Evolutionary conservation across 92 coral and sea anemone genomes (phyloP), one percentile per base, ranked within the genome.

Genomic region (Pocillopora meandrina): DNA sequence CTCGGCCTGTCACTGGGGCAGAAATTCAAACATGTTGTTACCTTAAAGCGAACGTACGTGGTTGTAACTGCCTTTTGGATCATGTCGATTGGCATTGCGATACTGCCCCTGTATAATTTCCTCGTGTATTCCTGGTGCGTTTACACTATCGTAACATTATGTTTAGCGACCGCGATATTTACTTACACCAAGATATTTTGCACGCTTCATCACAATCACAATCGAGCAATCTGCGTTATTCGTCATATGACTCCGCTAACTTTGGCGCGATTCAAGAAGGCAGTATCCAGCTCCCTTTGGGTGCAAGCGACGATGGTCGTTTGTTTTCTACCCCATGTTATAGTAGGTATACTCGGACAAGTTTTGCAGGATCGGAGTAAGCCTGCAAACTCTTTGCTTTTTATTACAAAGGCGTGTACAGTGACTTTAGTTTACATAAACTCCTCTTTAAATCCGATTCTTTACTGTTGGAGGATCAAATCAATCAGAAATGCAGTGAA

Each of bases 371-470:
- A 3, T 7, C 19, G 36, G 6, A 18, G 23, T 49, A 17, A 18
- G 12, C 14, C 16, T 31, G 13, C 8, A 42, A 7, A 42, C 9
- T 31, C n/a, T 15, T 12, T 52, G 5, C 1, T 33, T 33, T 17
- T 33, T 16, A 6, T 69, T 35, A 67, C 52, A 56, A 56, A 64
- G 34, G 36, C 19, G 42, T 69, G 16, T 34, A 14, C 61, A 35
- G 23, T 0, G 59, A 81, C 77, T 57, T 71, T 81, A 34, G 65
- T 81, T 35, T 70, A 19, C 67, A n/a, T 71, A 13, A 81, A 81
- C 18, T 81, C 85, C 15, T 57, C 85, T 18, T 58, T 81, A 35
- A 82, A 82, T 65, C 86, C 86, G 33, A 52, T 82, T 26, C 63
- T 82, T 31, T 82, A 82, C 31, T 82, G 86, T 19, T 72, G 80